phyloP scores from a whole-genome alignment of 2,888 invertebrate genomes.

The Caenorhabditis becei region DNA sequence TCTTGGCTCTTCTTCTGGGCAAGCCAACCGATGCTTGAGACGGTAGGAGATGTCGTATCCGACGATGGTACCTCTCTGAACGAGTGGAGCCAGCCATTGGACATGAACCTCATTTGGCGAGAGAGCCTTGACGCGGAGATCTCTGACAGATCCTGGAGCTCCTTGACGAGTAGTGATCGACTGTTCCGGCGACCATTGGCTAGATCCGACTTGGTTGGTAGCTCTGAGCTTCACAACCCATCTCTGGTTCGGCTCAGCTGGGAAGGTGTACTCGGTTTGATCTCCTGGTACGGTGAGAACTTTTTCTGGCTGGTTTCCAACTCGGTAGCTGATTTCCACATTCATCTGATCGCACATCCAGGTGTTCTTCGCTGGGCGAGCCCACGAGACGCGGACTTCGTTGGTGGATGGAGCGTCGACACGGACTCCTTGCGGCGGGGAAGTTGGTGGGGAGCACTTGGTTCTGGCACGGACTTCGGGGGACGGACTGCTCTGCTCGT shows the following conservation, averaged over 20 bases:
- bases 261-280: constrained; percentile 81
- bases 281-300: constrained; percentile 77
- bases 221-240: constrained; percentile 79
- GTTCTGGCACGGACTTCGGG: constrained; percentile 81
- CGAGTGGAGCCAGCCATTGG: constrained; percentile 79
- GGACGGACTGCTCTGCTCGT: constrained; percentile 79
- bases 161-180: constrained; percentile 80
- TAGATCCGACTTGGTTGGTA: constrained; percentile 73
- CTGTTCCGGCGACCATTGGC: constrained; percentile 78
- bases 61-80: constrained; percentile 79
- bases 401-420: constrained; percentile 79
- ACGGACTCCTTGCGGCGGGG: constrained; percentile 78
- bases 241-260: constrained; percentile 80
- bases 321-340: constrained; percentile 80
- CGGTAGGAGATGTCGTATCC: constrained; percentile 82
- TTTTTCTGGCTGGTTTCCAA: constrained; percentile 78
- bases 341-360: constrained; percentile 81
- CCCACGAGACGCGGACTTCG: constrained; percentile 79
- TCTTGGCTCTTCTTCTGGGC: constrained; percentile 81
- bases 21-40: constrained; percentile 81
- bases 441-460: constrained; percentile 80
- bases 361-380: constrained; percentile 79
- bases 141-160: constrained; percentile 80
- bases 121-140: constrained; percentile 75
- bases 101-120: constrained; percentile 79